Evolutionary conservation across 2,113 vertebrate species (phyloP).

Genomic region (Oxyruncus cristatus): DNA sequence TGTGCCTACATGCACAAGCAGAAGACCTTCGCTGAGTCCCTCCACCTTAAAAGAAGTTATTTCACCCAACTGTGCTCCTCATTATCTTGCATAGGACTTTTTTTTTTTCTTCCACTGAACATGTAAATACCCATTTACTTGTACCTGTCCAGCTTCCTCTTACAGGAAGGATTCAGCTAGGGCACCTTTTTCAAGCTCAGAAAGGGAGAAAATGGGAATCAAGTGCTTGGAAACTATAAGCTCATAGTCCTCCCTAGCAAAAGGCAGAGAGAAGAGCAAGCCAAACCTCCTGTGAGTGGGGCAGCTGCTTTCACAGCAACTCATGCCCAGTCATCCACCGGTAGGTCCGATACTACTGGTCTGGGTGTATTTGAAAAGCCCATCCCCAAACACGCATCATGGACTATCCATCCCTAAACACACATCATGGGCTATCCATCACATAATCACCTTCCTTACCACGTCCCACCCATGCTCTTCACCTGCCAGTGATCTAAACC

Average conservation of each 20-base stretch:
- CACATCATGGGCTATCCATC: neutral
- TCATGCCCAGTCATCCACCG: neutral
- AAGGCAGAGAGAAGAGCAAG: neutral
- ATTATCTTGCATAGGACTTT: neutral
- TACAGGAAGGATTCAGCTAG: neutral
- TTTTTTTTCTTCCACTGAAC: neutral
- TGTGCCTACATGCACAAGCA: neutral
- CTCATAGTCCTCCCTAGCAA: neutral
- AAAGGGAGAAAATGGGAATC: neutral
- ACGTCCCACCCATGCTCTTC: neutral
- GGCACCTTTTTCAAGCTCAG: neutral
- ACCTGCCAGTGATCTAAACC: neutral
- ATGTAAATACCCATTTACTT: neutral
- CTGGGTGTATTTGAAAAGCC: neutral
- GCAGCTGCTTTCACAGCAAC: neutral
- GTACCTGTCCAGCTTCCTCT: neutral
- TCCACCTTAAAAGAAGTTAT: neutral
- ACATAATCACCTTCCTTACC: neutral
- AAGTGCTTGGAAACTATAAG: neutral
- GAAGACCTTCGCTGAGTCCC: neutral
- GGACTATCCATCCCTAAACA: neutral
- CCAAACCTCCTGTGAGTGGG: neutral
- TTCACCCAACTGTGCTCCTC: neutral
- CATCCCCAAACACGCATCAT: neutral
- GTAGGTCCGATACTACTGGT: neutral